Conservation (phyloP, 2,888 invertebrate species). For the Pammene fasciana region DNA sequence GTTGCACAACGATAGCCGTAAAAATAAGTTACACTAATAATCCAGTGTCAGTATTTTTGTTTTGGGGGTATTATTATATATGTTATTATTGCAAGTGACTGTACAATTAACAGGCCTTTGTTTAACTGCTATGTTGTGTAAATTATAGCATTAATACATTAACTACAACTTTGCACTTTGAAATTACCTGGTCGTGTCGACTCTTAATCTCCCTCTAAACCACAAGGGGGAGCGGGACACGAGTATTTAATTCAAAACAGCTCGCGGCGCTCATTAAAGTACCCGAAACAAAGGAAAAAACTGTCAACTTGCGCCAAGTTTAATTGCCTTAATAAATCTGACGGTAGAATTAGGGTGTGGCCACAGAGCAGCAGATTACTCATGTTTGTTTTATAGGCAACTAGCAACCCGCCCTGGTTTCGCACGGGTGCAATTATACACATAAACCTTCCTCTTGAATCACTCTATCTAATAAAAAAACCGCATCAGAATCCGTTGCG, state of each 20-base stretch:
- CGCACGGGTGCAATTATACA: no score
- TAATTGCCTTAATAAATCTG: slow-evolving; percentile 81
- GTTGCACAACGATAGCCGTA: no score
- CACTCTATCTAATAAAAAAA: no score
- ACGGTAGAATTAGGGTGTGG: slow-evolving; percentile 52
- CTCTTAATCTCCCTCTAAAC: slow-evolving; percentile 22
- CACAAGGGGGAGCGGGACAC: slow-evolving; percentile 22
- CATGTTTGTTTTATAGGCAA: no score
- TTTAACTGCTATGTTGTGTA: slow-evolving; percentile 1
- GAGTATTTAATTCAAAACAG: slow-evolving; percentile 59
- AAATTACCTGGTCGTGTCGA: slow-evolving; percentile 37
- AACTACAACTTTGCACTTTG: slow-evolving; percentile 27
- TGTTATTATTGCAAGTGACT: neutral
- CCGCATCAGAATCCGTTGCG: no score
- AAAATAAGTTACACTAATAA: no score
- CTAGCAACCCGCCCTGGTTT: no score
- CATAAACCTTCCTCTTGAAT: no score
- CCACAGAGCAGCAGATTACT: slow-evolving; percentile 50
- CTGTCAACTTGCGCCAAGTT: slow-evolving; percentile 78
- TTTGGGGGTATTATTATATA: no score
- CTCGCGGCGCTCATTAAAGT: slow-evolving; percentile 73
- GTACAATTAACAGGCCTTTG: neutral
- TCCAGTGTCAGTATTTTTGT: no score
- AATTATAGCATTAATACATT: slow-evolving; percentile 21
- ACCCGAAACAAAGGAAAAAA: slow-evolving; percentile 77